Evolutionary conservation across 92 coral and sea anemone genomes (phyloP), one percentile per base, ranked within the genome.

Genomic region (Diadumene lineata): DNA sequence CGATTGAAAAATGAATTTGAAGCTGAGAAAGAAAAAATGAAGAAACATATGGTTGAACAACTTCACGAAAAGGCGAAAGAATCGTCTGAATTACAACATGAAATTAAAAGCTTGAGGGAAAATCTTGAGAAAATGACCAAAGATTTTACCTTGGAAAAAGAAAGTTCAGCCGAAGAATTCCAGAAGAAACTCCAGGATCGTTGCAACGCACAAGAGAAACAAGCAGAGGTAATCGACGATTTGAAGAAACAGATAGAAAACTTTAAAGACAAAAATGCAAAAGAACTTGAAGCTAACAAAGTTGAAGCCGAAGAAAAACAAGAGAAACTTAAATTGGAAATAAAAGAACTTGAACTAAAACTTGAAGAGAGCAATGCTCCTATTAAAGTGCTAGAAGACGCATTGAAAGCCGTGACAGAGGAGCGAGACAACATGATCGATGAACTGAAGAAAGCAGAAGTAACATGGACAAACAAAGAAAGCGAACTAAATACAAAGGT

Each of bases 381-480:
- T 9, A 2, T 84, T 23, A 68, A 84, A 50, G 72, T 76, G 19
- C 60, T 84, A 17, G 76, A 87, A 11, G 51, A 27, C 0, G 43
- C 73, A 34, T 65, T 83, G 9, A 55, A 64, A 50, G 50, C 66
- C 53, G 50, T 77, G 19, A 34, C 53, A 26, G 83, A 82, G 19
- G 82, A 60, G 32, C 79, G 71, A 53, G 85, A 84, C 43, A 61
- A 77, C 13, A 58, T 63, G 17, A 25, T 51, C 17, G 23, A 19
- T 3, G 84, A 75, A 21, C 43, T 50, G 3, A 74, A 91, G 57
- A 50, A 11, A 26, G 64, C 82, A 15, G 32, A 66, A 17, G 68
- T 23, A 56, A 60, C 79, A 11, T 82, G 76, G 79, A 72, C 71
- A 25, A 48, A 72, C 25, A 81, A 82, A 64, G 86, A 85, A 43